These are phyloP conservation scores for Myotis brandtii DNA, from an alignment of 2,113 vertebrate species.

Conservation along the genomic window DNA sequence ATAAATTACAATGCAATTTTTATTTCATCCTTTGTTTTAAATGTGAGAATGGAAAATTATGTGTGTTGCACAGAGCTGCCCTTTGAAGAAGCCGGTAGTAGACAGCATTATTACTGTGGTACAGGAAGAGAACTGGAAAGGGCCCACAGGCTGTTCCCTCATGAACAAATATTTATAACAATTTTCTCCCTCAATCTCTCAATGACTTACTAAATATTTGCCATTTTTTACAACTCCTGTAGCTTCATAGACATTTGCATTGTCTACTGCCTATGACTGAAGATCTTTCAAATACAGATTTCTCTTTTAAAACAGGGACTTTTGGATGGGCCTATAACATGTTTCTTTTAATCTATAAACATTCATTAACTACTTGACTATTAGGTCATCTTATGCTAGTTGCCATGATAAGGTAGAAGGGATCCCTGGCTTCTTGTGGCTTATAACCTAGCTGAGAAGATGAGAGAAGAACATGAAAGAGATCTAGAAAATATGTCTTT, in stretches of 20 bases:
- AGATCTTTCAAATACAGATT: conserved; percentile 20
- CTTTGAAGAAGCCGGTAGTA: neutral
- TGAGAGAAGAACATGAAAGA: neutral
- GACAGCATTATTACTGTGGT: neutral
- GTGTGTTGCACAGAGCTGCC: neutral
- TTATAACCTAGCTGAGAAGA: conserved; percentile 14
- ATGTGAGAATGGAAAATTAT: conserved; percentile 43
- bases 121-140: conserved; percentile 19
- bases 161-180: conserved; percentile 33
- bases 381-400: neutral
- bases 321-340: neutral
- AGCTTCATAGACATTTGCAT: neutral
- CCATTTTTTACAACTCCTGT: neutral
- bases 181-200: neutral
- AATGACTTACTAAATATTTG: conserved; percentile 14
- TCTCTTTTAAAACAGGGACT: conserved; percentile 22
- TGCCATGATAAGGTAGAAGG: neutral
- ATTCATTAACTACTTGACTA: neutral
- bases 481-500: neutral
- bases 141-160: neutral
- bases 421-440: neutral
- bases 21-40: conserved; percentile 58
- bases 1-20: conserved; percentile 22
- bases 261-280: neutral
- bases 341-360: conserved; percentile 26